Evolutionary conservation across 2,888 invertebrate species (phyloP), one percentile per base, ranked within the genome.

Genomic region (Schrankia costaestrigalis): DNA sequence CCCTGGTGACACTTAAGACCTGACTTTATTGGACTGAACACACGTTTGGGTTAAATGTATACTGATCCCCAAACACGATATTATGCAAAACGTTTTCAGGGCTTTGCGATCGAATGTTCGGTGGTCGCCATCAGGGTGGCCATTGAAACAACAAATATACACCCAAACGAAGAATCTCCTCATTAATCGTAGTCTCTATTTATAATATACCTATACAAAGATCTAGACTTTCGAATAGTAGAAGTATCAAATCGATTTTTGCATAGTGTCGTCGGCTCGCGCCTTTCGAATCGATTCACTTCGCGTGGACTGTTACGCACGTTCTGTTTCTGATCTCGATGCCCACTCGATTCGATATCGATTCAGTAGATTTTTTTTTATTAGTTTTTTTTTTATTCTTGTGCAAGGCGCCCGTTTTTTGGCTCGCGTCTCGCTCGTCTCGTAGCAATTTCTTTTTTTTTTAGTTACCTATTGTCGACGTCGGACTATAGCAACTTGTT

Each of bases 271-370:
- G 46, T 13, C 22, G 50, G 63, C 77, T 68, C 71, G 76, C 66
- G 75, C 75, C 66, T 41, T 26, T 27, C 57, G 46, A 63, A 71
- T 73, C 69, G 66, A 73, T 71, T 71, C 58, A 56, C 32, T 60
- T 72, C 78, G 72, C 78, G 73, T 70, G 75, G 68, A 55, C 58
- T 66, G 79, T 78, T 75, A 84, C 81, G 84, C 84, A 82, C 82
- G 83, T 71, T 65, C 63, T 49, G 46, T 32, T 46, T 38, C 46
- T 41, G 54, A 45, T 59, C 57, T 58, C 65, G 71, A 68, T 67
- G 64, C 61, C 68, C 67, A 65, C 70, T 75, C 72, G 74, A 73
- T 77, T 75, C 69, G 77, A 68, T 69, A 71, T 71, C 25, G 25
- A 25, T 25, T 25, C 25, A 14, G 14, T 25, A 53, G 38, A 67